A percentile compares a stretch with the other conserved stretches of the same genome.
Conservation (phyloP, 2,797 vertebrate species). For the Clarias laeviceps region DNA sequence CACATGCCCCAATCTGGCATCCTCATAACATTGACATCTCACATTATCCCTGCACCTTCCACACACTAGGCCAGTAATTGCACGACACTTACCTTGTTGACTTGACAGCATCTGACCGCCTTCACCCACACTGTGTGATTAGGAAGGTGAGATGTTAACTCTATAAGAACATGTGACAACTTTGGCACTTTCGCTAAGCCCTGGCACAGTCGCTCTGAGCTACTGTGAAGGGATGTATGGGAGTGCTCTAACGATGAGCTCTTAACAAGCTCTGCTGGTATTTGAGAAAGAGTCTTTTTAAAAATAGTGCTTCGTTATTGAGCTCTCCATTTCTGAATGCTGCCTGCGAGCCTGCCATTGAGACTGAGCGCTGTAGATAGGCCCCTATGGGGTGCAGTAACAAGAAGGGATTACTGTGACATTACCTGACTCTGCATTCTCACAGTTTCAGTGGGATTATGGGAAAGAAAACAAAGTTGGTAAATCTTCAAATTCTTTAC, state of each 20-base stretch:
- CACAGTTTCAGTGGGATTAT: constrained; percentile 55
- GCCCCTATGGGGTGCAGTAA: constrained; percentile 65
- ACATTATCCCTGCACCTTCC: constrained; percentile 46
- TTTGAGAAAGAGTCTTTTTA: constrained; percentile 54
- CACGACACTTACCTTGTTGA: constrained; percentile 53
- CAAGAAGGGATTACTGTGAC: constrained; percentile 64
- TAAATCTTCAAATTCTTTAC: constrained; percentile 64
- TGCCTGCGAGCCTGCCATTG: constrained; percentile 49
- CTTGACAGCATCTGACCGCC: constrained; percentile 56
- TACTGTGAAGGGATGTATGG: constrained; percentile 49
- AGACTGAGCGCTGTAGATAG: constrained; percentile 52
- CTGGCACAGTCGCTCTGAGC: constrained; percentile 48
- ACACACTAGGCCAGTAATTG: constrained; percentile 50
- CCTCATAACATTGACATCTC: constrained; percentile 34
- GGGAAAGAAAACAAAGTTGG: constrained; percentile 65
- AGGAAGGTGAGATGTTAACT: constrained; percentile 61
- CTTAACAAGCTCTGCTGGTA: constrained; percentile 59
- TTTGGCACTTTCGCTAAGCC: constrained; percentile 58
- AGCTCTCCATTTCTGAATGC: constrained; percentile 49
- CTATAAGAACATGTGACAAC: constrained; percentile 60
- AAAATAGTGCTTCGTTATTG: constrained; percentile 58
- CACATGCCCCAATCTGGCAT: constrained; percentile 37
- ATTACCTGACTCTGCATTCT: constrained; percentile 70
- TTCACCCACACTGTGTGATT: constrained; percentile 53
- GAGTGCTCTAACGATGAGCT: constrained; percentile 56